phyloP scores from a whole-genome alignment of 2,797 vertebrate genomes.

The Tinamus major region DNA sequence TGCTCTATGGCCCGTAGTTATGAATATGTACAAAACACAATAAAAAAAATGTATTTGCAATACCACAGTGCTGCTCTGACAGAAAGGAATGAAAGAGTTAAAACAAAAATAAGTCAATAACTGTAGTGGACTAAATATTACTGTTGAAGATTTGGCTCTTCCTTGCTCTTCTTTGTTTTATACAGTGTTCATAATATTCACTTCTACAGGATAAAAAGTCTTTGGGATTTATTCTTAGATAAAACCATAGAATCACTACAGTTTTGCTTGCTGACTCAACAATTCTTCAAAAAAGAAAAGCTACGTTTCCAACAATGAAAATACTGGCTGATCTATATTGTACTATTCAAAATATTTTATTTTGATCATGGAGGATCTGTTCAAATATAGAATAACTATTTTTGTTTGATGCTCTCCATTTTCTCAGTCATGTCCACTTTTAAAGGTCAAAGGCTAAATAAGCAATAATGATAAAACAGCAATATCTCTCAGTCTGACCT shows the following conservation, averaged over 20 bases:
- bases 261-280: neutral
- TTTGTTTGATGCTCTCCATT: neutral
- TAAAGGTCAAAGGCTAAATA: slow-evolving; percentile 20
- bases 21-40: neutral
- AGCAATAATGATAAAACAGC: neutral
- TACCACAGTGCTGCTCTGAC: neutral
- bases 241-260: neutral
- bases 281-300: neutral
- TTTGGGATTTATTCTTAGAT: neutral
- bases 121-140: accelerated
- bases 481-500: neutral
- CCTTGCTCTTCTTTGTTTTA: neutral
- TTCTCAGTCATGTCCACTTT: neutral
- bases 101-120: neutral
- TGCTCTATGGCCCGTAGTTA: neutral
- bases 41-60: neutral
- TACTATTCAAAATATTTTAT: neutral
- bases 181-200: neutral
- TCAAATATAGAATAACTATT: neutral
- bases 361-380: neutral
- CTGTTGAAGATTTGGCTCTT: neutral
- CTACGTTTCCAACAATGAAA: neutral
- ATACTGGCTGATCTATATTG: neutral
- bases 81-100: neutral
- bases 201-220: neutral